A percentile compares a stretch with the other conserved stretches of the same genome.
phyloP scores from a whole-genome alignment of 2,113 vertebrate genomes.

The Pygoscelis adeliae region DNA sequence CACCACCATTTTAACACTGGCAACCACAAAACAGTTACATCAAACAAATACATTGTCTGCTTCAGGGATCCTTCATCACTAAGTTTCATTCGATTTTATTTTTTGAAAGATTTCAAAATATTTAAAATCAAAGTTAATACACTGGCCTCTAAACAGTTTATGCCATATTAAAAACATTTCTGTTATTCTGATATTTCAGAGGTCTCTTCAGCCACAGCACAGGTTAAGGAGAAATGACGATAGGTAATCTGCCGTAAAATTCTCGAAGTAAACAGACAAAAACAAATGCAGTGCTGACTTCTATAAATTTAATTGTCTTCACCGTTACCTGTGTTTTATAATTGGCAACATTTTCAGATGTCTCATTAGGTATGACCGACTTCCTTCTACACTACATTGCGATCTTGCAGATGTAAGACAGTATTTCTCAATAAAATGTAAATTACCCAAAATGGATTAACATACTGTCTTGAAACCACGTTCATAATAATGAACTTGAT shows the following conservation, averaged over 20 bases:
- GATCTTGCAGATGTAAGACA: not conserved
- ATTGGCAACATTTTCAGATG: not conserved
- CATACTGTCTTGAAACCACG: not conserved
- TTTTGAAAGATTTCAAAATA: not conserved
- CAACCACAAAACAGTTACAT: not conserved
- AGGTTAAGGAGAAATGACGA: not conserved
- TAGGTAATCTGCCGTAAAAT: not conserved
- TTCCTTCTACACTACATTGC: not conserved
- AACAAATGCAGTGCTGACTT: not conserved
- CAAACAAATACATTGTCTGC: not conserved
- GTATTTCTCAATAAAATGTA: not conserved
- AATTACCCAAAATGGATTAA: not conserved
- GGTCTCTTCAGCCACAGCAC: rapidly evolving
- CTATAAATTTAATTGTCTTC: not conserved
- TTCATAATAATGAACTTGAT: not conserved
- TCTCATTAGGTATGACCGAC: not conserved
- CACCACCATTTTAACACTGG: not conserved
- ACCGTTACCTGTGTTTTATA: not conserved
- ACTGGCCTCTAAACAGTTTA: not conserved
- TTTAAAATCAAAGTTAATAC: not conserved
- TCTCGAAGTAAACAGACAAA: not conserved
- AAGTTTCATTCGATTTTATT: not conserved
- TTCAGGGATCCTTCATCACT: not conserved
- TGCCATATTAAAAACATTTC: not conserved
- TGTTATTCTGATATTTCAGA: not conserved